Base-by-base conservation (phyloP, 1,140 invertebrate species). In the Epicauta chinensis region DNA sequence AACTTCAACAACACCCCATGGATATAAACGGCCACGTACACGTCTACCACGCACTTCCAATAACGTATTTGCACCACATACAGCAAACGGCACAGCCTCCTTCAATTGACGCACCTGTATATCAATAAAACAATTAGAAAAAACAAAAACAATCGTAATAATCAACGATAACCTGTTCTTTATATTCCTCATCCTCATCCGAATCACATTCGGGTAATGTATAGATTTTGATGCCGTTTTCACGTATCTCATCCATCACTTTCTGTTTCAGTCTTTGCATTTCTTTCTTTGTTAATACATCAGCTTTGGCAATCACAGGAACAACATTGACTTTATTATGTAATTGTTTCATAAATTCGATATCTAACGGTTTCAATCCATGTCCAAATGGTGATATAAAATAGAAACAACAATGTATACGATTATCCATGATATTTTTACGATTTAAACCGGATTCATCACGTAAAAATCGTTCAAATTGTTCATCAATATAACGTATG, bases 1-100 rank as follows among this genome's bases (percentile, higher is more conserved):
- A n/a, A 99, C 94, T 79, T 99, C 96, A 0, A 99, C 94, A 16
- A 96, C 89, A 34, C 97, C 97, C 96, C 96, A 99, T 0, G 95
- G 94, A 77, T 98, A 99, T 14, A 96, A 78, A 30, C 96, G 81
- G 10, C 93, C 95, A 44, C 94, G 77, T 41, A 95, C 90, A 72
- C 89, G 91, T 38, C 85, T 81, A 15, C 91, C 91, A 65, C 89
- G 84, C 9, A 92, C 89, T 75, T 98, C 94, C 49, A 97, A 78
- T 15, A 93, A 73, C 9, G 86, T 88, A 45, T 95, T 97, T 39
- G 95, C 93, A 53, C 95, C 96, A 72, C 98, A 95, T n/a, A 99
- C 93, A 44, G 97, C 96, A 76, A 99, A 99, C 56, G 97, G 97
- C 30, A 98, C 90, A 32, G 90, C 90, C 67, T 90, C 87, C 68